A percentile compares a stretch with the other conserved stretches of the same genome.
phyloP scores from a whole-genome alignment of 2,888 invertebrate genomes.

The Acanthoscelides obtectus region DNA sequence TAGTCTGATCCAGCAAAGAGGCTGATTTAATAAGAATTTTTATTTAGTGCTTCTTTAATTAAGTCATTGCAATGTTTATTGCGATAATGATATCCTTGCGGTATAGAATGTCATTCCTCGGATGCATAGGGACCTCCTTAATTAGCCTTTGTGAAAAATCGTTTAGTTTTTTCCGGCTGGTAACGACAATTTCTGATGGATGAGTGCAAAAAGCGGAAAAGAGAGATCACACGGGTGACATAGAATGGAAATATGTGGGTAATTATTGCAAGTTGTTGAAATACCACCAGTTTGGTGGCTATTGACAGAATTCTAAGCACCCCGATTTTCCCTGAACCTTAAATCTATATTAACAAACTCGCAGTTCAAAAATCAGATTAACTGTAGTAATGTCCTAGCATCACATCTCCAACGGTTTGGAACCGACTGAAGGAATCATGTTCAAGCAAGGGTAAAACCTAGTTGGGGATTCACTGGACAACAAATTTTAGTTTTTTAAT shows the following conservation, averaged over 20 bases:
- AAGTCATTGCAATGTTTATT: not conserved
- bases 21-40: constrained; percentile 2
- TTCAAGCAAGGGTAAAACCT: no score
- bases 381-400: no score
- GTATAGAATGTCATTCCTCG: not conserved
- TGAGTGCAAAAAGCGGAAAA: not conserved
- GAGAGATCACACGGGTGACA: not conserved
- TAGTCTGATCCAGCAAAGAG: not conserved
- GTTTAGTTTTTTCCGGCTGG: not conserved
- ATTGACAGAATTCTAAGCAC: no score
- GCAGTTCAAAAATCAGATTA: no score
- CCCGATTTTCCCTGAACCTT: no score
- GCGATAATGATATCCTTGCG: not conserved
- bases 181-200: not conserved
- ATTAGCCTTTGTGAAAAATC: not conserved
- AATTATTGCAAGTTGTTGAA: not conserved
- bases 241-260: not conserved
- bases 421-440: no score
- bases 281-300: not conserved
- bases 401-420: no score
- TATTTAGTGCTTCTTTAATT: not conserved
- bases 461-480: no score
- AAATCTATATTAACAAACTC: no score
- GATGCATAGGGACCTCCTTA: not conserved
- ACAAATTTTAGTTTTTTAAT: no score